A percentile compares a stretch with the other conserved stretches of the same genome.
Conservation (phyloP, 1,140 invertebrate genomes). For the Archivesica marissinica region DNA sequence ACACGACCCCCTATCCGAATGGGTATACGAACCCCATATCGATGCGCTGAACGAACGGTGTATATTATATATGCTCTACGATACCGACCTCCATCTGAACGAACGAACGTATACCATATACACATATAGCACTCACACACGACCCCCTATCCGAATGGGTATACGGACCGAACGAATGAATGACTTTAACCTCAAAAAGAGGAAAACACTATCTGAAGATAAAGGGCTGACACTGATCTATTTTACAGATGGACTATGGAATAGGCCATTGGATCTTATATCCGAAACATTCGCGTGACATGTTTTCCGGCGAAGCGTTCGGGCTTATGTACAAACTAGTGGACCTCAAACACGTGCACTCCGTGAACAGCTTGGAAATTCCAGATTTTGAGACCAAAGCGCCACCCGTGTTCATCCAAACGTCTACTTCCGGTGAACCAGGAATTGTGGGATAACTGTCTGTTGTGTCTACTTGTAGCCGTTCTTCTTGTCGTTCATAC, state of each 20-base stretch:
- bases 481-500: background rate
- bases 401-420: slow-evolving; percentile 59
- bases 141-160: too few species aligned
- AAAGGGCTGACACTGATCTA: background rate
- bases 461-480: background rate
- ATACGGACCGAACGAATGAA: too few species aligned
- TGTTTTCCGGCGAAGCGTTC: slow-evolving; percentile 61
- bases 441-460: slow-evolving; percentile 19
- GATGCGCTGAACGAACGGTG: too few species aligned
- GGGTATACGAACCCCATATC: too few species aligned
- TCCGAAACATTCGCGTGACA: slow-evolving; percentile 30
- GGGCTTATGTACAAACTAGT: slow-evolving; percentile 45
- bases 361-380: slow-evolving; percentile 34
- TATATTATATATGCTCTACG: too few species aligned
- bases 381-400: slow-evolving; percentile 40
- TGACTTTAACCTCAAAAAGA: too few species aligned
- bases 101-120: background rate
- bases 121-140: background rate
- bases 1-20: too few species aligned
- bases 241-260: slow-evolving; percentile 59
- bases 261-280: slow-evolving; percentile 61
- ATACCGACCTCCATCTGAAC: too few species aligned
- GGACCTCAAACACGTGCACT: slow-evolving; percentile 38
- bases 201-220: too few species aligned
- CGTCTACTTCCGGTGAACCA: background rate